A percentile compares a stretch with the other conserved stretches of the same genome.
Evolutionary conservation across 2,888 invertebrate species (phyloP).

Genomic region (Rhorus exstirpatorius): DNA sequence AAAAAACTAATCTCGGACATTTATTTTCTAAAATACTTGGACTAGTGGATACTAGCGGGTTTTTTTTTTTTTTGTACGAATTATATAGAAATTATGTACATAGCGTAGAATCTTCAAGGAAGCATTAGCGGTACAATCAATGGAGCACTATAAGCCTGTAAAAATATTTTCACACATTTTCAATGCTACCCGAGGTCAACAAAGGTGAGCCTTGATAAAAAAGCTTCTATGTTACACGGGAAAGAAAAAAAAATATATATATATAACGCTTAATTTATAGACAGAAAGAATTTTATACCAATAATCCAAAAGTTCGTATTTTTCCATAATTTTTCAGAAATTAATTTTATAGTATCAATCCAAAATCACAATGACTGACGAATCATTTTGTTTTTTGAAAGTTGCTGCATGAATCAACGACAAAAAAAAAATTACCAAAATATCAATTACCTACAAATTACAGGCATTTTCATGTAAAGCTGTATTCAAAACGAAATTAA

Average conservation of each 20-base stretch:
- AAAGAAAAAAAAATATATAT: not conserved
- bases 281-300: too few species aligned
- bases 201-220: constrained; percentile 1
- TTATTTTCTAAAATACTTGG: constrained; percentile 42
- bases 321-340: too few species aligned
- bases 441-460: constrained; percentile 12
- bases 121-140: not conserved
- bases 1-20: constrained; percentile 30
- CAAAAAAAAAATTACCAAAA: not conserved
- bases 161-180: constrained; percentile 5
- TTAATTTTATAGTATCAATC: too few species aligned
- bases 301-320: too few species aligned
- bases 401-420: not conserved
- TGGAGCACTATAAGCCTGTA: not conserved
- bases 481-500: not conserved
- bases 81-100: constrained; percentile 63
- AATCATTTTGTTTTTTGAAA: too few species aligned
- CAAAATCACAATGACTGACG: too few species aligned
- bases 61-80: constrained; percentile 45
- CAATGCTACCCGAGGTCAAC: not conserved
- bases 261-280: too few species aligned
- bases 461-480: constrained; percentile 31
- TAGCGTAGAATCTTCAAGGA: constrained; percentile 4
- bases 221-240: not conserved
- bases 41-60: constrained; percentile 49